phyloP scores from a whole-genome alignment of 2,113 vertebrate species.

The Phylloscopus trochilus region DNA sequence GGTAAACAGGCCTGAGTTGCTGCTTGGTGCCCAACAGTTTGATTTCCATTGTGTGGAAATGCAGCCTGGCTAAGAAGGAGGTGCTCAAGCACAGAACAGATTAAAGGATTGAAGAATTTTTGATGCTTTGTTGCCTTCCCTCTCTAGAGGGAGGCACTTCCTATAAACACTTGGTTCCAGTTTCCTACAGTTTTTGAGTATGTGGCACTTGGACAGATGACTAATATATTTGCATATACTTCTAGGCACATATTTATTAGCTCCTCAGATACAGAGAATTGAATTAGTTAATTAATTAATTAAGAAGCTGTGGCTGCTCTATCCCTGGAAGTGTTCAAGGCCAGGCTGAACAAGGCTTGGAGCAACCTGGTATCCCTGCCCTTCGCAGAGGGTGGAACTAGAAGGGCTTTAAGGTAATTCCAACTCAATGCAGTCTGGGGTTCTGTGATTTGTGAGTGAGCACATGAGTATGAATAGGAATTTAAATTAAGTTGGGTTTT shows the following conservation, averaged over 20 bases:
- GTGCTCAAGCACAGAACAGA: background rate
- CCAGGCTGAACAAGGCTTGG: background rate
- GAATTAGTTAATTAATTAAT: background rate
- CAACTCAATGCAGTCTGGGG: background rate
- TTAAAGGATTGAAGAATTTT: constrained; percentile 5
- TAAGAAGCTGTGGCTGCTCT: background rate
- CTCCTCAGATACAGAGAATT: background rate
- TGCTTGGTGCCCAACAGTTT: background rate
- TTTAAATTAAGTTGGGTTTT: background rate
- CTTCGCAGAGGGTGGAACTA: background rate
- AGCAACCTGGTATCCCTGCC: background rate
- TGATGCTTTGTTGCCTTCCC: background rate
- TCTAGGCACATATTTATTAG: background rate
- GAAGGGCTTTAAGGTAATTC: background rate
- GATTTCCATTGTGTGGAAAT: background rate
- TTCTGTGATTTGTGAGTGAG: background rate
- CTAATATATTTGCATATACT: background rate
- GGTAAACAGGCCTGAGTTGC: background rate
- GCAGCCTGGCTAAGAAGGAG: background rate
- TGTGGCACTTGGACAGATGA: background rate
- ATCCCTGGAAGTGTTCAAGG: background rate
- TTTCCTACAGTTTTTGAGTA: background rate
- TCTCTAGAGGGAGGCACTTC: background rate
- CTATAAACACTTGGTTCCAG: background rate
- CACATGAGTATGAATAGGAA: background rate